Evolutionary conservation across 53 echinoderm and acorn worm species (phyloP).

Genomic region (Hippasteria phrygiana): DNA sequence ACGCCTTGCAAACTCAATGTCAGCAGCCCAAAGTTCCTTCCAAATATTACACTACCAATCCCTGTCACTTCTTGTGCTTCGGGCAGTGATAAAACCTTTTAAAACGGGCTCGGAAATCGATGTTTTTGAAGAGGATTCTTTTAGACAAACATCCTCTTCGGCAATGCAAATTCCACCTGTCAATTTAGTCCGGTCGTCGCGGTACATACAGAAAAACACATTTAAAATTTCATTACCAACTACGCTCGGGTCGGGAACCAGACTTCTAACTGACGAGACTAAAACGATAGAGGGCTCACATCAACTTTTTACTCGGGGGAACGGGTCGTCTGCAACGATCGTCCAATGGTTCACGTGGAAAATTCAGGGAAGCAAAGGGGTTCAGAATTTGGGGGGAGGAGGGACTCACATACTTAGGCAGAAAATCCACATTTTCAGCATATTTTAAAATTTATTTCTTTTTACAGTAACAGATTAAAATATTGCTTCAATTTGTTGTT

Average conservation of each 20-base stretch:
- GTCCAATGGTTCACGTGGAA: not conserved
- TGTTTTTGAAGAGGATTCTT: not conserved
- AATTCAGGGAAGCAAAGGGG: too few relatives aligned
- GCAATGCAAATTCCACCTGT: conserved; percentile 49
- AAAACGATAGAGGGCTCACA: conserved; percentile 55
- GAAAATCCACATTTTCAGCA: not conserved
- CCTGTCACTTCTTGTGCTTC: not conserved
- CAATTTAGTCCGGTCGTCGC: conserved; percentile 1
- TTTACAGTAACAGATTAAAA: conserved; percentile 54
- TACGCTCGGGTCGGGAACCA: conserved; percentile 12
- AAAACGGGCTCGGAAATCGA: not conserved
- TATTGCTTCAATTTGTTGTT: conserved; percentile 39
- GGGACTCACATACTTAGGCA: too few relatives aligned
- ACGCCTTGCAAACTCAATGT: not conserved
- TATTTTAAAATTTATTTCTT: not conserved
- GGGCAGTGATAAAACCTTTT: not conserved
- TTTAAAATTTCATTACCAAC: not conserved
- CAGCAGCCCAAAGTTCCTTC: conserved; percentile 13
- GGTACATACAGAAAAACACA: too few relatives aligned
- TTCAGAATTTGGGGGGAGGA: too few relatives aligned
- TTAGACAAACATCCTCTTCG: not conserved
- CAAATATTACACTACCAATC: not conserved
- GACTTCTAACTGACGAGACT: conserved; percentile 2
- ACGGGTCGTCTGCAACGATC: not conserved
- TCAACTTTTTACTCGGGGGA: not conserved